Conservation (phyloP, 2,797 vertebrate species). For the Trachurus trachurus region DNA sequence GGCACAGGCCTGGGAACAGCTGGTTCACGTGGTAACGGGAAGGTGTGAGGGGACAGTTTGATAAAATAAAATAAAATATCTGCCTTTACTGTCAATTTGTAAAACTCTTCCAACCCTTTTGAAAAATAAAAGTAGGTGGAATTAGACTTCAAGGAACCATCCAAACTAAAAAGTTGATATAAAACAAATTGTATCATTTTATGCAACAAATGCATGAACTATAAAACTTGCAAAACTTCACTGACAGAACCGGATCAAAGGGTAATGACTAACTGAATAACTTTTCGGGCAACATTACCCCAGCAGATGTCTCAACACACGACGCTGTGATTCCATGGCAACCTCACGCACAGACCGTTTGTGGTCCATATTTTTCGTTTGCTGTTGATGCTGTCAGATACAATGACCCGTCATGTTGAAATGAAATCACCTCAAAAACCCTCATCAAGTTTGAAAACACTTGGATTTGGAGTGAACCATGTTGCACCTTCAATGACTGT, state of each 20-base stretch:
- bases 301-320: conserved; percentile 53
- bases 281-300: conserved; percentile 33
- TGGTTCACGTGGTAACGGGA: background rate
- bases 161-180: background rate
- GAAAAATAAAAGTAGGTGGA: background rate
- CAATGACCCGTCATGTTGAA: conserved; percentile 29
- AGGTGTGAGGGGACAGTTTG: background rate
- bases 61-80: background rate
- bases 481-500: background rate
- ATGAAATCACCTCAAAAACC: conserved; percentile 19
- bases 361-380: conserved; percentile 17
- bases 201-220: background rate
- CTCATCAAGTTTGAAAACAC: conserved; percentile 33
- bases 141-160: background rate
- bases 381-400: conserved; percentile 21
- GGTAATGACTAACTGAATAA: conserved; percentile 11
- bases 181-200: no score
- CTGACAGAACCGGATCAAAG: conserved; percentile 15
- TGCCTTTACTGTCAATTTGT: background rate
- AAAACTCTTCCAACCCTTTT: background rate
- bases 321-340: conserved; percentile 52
- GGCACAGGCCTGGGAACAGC: background rate
- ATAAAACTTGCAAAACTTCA: background rate
- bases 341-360: conserved; percentile 55
- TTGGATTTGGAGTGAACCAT: background rate